Percentiles rank a stretch among this genome's conserved stretches.
Conservation (phyloP, 2,113 vertebrate species). For the Oplegnathus fasciatus region DNA sequence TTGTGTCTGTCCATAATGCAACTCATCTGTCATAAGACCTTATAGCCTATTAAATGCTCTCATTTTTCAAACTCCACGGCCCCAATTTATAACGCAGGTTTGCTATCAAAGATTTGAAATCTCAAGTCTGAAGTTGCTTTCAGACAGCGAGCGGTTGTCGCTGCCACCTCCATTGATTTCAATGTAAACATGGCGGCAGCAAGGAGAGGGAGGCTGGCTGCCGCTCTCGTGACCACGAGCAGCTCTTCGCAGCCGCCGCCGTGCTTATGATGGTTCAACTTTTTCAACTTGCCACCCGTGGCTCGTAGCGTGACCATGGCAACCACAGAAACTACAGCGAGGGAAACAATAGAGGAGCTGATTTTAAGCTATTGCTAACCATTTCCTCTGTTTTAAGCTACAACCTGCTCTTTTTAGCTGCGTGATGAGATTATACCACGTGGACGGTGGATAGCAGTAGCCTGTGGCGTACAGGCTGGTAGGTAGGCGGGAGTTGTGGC, state of each 20-base stretch:
- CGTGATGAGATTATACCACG: no score
- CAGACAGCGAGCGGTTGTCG: not conserved
- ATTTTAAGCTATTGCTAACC: not conserved
- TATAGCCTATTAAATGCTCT: not conserved
- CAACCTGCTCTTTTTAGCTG: not conserved
- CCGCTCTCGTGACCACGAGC: not conserved
- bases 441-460: no score
- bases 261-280: not conserved
- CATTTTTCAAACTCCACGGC: not conserved
- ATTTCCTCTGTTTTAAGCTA: not conserved
- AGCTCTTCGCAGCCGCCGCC: not conserved
- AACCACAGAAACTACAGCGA: not conserved
- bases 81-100: not conserved
- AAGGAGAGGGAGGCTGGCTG: no score
- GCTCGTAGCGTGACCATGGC: not conserved
- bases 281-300: not conserved
- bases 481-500: no score
- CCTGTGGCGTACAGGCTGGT: no score
- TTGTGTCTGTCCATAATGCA: not conserved
- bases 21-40: not conserved
- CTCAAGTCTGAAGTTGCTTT: not conserved
- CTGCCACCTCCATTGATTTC: no score
- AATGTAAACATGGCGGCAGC: not conserved
- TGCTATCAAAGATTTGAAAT: not conserved
- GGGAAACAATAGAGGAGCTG: not conserved